A percentile compares a stretch with the other conserved stretches of the same genome.
phyloP scores from a whole-genome alignment of 2,888 invertebrate genomes.

The Dichetophora obliterata region DNA sequence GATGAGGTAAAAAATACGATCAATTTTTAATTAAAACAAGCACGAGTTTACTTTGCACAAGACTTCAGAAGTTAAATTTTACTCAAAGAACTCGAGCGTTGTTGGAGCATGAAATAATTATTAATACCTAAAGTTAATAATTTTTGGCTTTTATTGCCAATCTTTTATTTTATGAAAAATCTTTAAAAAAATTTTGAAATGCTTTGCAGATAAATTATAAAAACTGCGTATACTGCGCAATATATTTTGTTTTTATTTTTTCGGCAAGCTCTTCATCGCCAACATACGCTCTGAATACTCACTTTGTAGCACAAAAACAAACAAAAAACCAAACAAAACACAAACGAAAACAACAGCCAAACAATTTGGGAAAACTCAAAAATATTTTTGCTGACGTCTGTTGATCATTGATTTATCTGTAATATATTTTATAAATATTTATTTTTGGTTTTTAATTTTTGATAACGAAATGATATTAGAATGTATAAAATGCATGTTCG shows the following conservation, averaged over 20 bases:
- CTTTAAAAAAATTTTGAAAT: background rate
- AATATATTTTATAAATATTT: no score
- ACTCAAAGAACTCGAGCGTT: no score
- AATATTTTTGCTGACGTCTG: conserved; percentile 21
- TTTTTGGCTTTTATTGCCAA: no score
- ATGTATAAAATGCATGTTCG: no score
- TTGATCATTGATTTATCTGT: background rate
- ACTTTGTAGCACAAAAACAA: background rate
- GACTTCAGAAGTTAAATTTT: no score
- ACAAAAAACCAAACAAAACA: background rate
- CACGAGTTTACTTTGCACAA: no score
- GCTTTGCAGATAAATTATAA: conserved; percentile 21
- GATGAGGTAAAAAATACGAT: no score
- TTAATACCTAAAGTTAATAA: no score
- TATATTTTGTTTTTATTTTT: background rate
- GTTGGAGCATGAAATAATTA: no score
- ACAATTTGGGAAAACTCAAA: background rate
- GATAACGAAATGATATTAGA: no score
- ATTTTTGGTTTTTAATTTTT: no score
- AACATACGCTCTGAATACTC: background rate
- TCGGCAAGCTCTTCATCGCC: background rate
- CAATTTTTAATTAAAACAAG: no score
- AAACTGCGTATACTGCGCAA: background rate
- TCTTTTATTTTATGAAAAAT: background rate
- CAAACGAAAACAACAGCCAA: background rate